Conservation (phyloP, 1,140 invertebrate genomes). For the Drosophila nigrodunni region DNA sequence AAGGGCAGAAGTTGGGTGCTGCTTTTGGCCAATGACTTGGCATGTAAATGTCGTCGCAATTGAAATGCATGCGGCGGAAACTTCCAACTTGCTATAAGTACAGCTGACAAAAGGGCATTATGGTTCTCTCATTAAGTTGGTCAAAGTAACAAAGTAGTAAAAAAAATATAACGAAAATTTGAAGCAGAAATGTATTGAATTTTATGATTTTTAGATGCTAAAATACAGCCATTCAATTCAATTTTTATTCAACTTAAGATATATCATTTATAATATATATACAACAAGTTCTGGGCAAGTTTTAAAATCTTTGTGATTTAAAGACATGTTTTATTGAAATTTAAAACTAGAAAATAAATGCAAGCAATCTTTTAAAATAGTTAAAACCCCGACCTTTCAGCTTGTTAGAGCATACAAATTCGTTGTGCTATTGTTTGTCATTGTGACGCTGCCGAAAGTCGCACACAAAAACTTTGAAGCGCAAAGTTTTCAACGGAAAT, state of each 20-base stretch:
- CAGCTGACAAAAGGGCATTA: constrained; percentile 26
- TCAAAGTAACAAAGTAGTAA: too few species aligned
- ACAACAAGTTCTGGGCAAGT: too few species aligned
- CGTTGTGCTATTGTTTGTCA: constrained; percentile 51
- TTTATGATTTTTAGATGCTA: too few species aligned
- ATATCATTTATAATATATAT: too few species aligned
- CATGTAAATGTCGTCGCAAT: constrained; percentile 80
- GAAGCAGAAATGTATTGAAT: too few species aligned
- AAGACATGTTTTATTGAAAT: too few species aligned
- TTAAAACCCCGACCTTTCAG: background rate
- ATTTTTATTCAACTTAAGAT: too few species aligned
- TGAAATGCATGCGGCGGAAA: constrained; percentile 75
- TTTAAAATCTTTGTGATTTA: too few species aligned
- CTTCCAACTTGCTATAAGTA: constrained; percentile 62
- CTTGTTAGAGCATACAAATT: constrained; percentile 26
- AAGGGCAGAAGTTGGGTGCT: constrained; percentile 10
- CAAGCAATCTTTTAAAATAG: too few species aligned
- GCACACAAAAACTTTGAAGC: constrained; percentile 74
- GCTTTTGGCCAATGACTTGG: constrained; percentile 68
- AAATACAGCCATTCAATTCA: too few species aligned
- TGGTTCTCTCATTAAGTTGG: constrained; percentile 13
- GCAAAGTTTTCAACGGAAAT: constrained; percentile 75
- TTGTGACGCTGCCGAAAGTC: constrained; percentile 57
- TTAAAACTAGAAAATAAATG: too few species aligned
- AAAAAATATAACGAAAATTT: too few species aligned